These are phyloP conservation scores for Lepus timidus DNA, from an alignment of 2,113 vertebrate species.

Conservation along the genomic window DNA sequence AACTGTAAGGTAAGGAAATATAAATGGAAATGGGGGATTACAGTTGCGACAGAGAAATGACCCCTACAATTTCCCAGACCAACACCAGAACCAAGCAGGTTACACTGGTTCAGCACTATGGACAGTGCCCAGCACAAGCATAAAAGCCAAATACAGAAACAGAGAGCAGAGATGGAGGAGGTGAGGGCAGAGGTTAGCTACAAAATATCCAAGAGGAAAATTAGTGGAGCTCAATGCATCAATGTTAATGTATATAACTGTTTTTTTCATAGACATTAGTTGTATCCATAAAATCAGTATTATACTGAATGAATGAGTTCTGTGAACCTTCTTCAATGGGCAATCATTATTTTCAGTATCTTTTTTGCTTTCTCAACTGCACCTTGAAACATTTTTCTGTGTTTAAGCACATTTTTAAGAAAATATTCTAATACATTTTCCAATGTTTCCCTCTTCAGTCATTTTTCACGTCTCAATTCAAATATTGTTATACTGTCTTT, in stretches of 20 bases:
- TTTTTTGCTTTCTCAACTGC: conserved; percentile 32
- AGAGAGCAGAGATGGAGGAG: not conserved
- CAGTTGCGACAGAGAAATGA: conserved; percentile 1
- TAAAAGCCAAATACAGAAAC: not conserved
- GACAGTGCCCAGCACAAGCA: not conserved
- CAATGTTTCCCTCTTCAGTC: not conserved
- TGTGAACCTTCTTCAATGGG: conserved; percentile 30
- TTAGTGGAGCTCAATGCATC: not conserved
- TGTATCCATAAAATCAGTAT: conserved; percentile 38
- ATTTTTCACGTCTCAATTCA: conserved; percentile 49
- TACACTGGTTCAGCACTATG: conserved; percentile 48
- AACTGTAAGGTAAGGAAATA: not conserved
- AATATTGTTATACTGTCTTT: not conserved
- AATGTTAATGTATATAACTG: not conserved
- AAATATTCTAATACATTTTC: conserved; percentile 36
- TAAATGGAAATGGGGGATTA: too few relatives aligned
- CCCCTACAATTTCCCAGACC: not conserved
- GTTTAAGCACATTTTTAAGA: conserved; percentile 43
- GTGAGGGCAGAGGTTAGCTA: not conserved
- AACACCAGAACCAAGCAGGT: not conserved
- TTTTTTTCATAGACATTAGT: conserved; percentile 17
- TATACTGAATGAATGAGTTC: not conserved
- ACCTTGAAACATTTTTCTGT: conserved; percentile 19
- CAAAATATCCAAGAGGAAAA: not conserved
- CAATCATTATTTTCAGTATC: conserved; percentile 31